Percentiles rank a stretch among this genome's conserved stretches.
Evolutionary conservation across 2,797 vertebrate species (phyloP).

Genomic region (Clarias laeviceps): DNA sequence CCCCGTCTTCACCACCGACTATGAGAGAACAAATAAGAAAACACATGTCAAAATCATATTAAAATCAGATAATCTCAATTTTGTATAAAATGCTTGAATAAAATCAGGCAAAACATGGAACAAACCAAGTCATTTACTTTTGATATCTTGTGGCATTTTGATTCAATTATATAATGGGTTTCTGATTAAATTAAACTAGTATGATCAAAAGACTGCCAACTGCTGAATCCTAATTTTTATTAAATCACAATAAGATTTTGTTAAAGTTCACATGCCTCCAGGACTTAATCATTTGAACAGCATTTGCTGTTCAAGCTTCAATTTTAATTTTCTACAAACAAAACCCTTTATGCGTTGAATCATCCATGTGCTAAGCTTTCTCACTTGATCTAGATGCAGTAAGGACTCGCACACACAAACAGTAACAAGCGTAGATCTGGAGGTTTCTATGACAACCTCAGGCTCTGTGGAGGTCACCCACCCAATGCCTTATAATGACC

Average conservation of each 20-base stretch:
- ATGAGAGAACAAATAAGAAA: conserved; percentile 44
- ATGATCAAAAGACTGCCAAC: background rate
- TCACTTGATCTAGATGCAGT: background rate
- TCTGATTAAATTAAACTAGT: background rate
- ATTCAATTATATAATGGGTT: background rate
- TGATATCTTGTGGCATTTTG: background rate
- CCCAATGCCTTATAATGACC: conserved; percentile 35
- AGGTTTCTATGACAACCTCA: conserved; percentile 27
- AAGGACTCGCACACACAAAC: conserved; percentile 12
- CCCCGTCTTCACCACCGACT: conserved; percentile 96
- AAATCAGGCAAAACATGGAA: background rate
- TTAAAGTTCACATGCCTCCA: background rate
- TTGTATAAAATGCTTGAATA: background rate
- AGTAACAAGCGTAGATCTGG: background rate
- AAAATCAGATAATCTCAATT: background rate
- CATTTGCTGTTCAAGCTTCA: background rate
- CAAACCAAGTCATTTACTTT: background rate
- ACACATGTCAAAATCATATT: background rate
- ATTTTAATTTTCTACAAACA: background rate
- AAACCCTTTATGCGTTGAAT: background rate
- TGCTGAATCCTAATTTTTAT: background rate
- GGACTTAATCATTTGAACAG: background rate
- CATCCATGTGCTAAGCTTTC: background rate
- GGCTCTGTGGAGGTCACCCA: background rate
- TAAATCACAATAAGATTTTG: background rate